Evolutionary conservation across 1,140 invertebrate species (phyloP), one percentile per base, ranked within the genome.

Genomic region (Panonychus citri): DNA sequence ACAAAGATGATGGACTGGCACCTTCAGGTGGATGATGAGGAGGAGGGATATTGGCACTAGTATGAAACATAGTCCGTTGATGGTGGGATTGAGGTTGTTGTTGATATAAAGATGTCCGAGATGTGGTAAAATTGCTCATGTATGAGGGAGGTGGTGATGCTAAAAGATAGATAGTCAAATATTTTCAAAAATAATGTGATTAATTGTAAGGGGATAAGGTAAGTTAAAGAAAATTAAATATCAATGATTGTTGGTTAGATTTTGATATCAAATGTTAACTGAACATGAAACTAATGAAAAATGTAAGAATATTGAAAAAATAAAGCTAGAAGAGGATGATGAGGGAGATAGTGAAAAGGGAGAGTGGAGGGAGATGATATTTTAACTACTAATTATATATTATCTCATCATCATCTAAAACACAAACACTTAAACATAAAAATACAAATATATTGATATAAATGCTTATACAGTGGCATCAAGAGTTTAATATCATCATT

Each of bases 91-190:
- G 51, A n/a, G 13, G n/a, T 12, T 10, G 50, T 26, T n/a, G 42
- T 46, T 24, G 42, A 46, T 46, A 24, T 5, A 19, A 17, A 0
- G 58, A 56, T 48, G 60, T 55, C 3, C 58, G 57, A 24, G 60
- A 57, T n/a, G 63, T 60, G 4, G 53, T 56, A 17, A 49, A 56
- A 24, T 60, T 59, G 50, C 59, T 63, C 28, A 57, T 54, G 49
- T 63, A 63, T 24, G 62, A 60, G 25, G 62, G 59, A 28, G 62
- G 61, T 19, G 62, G 60, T 24, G 62, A 62, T 5, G 58, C 58
- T 57, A 57, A 55, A 40, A 60, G n/a, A 53, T 37, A 59, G 30
- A 34, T 34, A 12, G 12, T 7, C 12, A 12, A 34, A 34, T 12
- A 58, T 48, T n/a, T 34, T 34, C 5, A 34, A 34, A 7, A 7